Base-by-base conservation (phyloP, 2,797 vertebrate species). In the Hoplostethus atlanticus region DNA sequence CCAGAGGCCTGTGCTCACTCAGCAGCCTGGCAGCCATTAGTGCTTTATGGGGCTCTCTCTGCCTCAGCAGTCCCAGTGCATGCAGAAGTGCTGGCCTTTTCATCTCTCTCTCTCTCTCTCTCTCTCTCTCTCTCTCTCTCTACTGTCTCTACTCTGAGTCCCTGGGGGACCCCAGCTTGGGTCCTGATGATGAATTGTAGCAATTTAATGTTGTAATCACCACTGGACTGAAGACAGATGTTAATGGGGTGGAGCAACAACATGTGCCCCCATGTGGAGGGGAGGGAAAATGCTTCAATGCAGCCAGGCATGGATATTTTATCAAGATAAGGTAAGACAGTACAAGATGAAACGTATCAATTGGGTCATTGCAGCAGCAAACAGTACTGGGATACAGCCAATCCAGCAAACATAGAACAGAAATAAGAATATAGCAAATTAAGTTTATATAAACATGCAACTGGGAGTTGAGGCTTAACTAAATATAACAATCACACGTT, bases 121-220 rank as follows among this genome's bases (percentile, higher is more conserved):
- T 8, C 78, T 64, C 21, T 21, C 21, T 21, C 21, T 21, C 21
- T 21, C 21, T 21, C 21, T 21, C 21, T 21, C 21, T 21, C 21
- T 21, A n/a, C 21, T 21, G 1, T 21, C 21, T 21, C 21, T 21
- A 73, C 64, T 80, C 42, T 3, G 34, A 68, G 62, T 60, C 71
- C 40, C 62, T 5, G 6, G 13, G 58, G 77, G 63, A 82, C 60
- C 53, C 42, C 1, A 0, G 17, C 72, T 63, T 0, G 5, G 71
- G 59, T 28, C 15, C 52, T 9, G 36, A 69, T 90, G 82, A 90
- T 83, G 71, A 84, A 91, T 82, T 74, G 70, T 9, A 6, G 56
- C 79, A 85, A 87, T 89, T 87, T 84, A 66, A 65, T 64, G 31
- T 59, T 59, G 31, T 83, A 87, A 90, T 85, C 81, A 81, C 57